These are phyloP conservation scores for Lithobius niger DNA, from an alignment of 1,140 invertebrate species.

Conservation along the genomic window DNA sequence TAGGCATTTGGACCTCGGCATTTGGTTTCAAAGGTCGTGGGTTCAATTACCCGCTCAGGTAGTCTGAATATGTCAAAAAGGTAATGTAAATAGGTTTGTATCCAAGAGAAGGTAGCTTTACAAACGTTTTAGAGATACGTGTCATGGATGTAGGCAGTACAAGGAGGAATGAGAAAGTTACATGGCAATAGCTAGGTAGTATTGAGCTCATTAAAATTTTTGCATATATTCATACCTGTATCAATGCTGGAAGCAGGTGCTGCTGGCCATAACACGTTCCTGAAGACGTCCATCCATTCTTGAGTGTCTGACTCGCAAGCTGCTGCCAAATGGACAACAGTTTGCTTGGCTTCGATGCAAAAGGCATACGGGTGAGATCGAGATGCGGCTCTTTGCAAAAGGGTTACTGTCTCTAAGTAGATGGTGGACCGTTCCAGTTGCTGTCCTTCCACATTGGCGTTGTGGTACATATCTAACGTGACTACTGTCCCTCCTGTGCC, in stretches of 20 bases:
- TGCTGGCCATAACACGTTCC: conserved; percentile 7
- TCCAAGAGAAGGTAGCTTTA: too few relatives aligned
- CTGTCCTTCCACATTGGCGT: conserved; percentile 1
- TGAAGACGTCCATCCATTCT: conserved; percentile 5
- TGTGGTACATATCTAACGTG: conserved; percentile 9
- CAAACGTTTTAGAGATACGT: neutral
- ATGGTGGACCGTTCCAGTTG: conserved; percentile 10
- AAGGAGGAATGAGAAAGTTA: too few relatives aligned
- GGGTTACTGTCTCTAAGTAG: conserved; percentile 4
- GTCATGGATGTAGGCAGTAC: neutral
- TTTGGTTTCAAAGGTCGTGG: too few relatives aligned
- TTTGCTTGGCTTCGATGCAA: neutral
- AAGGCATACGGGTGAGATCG: conserved; percentile 8
- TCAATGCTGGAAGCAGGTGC: neutral
- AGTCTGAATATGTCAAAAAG: too few relatives aligned
- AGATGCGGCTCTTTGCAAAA: conserved; percentile 3
- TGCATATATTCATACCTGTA: neutral
- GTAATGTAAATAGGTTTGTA: too few relatives aligned
- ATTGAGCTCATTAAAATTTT: too few relatives aligned
- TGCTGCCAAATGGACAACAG: conserved; percentile 5
- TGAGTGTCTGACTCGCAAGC: conserved; percentile 4
- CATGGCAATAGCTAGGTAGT: too few relatives aligned
- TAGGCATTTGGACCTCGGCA: too few relatives aligned
- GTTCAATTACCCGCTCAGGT: too few relatives aligned
- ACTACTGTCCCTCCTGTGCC: neutral